Conservation (phyloP, 2,888 invertebrate genomes). For the Podabrus alpinus region DNA sequence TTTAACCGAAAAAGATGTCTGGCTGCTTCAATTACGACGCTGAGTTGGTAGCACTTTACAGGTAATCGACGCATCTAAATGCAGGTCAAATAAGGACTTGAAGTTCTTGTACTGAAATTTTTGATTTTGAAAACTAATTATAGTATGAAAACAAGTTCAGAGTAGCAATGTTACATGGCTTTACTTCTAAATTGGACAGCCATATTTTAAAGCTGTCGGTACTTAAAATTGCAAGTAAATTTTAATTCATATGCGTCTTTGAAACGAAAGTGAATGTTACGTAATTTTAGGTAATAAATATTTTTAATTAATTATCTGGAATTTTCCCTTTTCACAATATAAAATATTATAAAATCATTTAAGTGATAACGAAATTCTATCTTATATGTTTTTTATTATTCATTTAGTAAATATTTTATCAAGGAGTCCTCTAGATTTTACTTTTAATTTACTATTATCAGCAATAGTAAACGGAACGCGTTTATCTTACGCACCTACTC, state of each 20-base stretch:
- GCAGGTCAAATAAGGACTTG: constrained; percentile 24
- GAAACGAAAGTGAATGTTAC: background rate
- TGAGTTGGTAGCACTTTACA: constrained; percentile 14
- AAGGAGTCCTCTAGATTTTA: too few relatives aligned
- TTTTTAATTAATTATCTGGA: background rate
- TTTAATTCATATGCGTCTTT: background rate
- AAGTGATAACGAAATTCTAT: too few relatives aligned
- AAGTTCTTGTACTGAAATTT: background rate
- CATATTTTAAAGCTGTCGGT: background rate
- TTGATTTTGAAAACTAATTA: background rate
- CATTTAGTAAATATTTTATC: too few relatives aligned
- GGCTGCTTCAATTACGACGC: constrained; percentile 27
- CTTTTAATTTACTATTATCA: too few relatives aligned
- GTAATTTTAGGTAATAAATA: background rate
- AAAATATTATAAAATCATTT: background rate
- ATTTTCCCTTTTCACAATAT: background rate
- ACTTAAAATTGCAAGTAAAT: background rate
- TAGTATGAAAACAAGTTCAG: background rate
- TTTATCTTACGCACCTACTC: background rate
- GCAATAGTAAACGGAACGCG: too few relatives aligned
- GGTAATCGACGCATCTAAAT: constrained; percentile 26
- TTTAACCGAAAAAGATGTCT: constrained; percentile 35
- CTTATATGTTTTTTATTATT: too few relatives aligned
- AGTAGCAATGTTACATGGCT: background rate
- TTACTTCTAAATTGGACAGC: background rate